A percentile compares a stretch with the other conserved stretches of the same genome.
These are phyloP conservation scores for Dinoponera quadriceps DNA, from an alignment of 1,140 invertebrate genomes.

Conservation along the genomic window DNA sequence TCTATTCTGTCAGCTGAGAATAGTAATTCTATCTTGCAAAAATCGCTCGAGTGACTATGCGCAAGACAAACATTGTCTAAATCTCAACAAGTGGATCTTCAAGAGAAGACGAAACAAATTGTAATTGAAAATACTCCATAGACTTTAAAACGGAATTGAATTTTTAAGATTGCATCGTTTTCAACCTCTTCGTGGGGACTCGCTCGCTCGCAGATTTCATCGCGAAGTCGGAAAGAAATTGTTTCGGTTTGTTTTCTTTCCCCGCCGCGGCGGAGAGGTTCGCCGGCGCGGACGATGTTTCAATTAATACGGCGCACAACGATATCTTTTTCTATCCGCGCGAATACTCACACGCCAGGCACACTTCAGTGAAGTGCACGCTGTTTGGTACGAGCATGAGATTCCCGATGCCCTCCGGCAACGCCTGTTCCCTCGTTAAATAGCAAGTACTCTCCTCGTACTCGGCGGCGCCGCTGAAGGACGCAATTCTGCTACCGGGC, in stretches of 20 bases:
- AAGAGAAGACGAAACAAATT: not conserved
- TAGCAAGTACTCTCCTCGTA: slow-evolving; percentile 97
- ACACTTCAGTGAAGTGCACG: slow-evolving; percentile 95
- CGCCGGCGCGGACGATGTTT: not conserved
- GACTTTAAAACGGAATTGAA: not conserved
- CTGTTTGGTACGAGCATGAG: slow-evolving; percentile 94
- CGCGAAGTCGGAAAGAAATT: not conserved
- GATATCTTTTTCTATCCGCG: not conserved
- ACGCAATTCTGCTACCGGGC: slow-evolving; percentile 93
- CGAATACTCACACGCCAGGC: slow-evolving; percentile 92
- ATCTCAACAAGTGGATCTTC: not conserved
- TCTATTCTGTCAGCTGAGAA: slow-evolving; percentile 92
- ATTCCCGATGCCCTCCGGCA: slow-evolving; percentile 94
- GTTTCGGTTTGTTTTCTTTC: not conserved
- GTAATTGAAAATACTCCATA: not conserved
- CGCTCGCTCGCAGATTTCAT: not conserved
- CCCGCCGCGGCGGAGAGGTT: too few species aligned
- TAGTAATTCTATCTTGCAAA: not conserved
- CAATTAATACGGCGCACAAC: slow-evolving; percentile 25
- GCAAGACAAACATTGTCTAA: not conserved
- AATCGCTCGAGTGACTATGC: too few species aligned
- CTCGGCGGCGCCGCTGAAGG: slow-evolving; percentile 92
- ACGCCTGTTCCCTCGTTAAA: slow-evolving; percentile 92
- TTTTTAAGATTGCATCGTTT: not conserved
- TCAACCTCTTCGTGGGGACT: not conserved